phyloP scores from a whole-genome alignment of 2,113 vertebrate genomes.

The Felis chaus region DNA sequence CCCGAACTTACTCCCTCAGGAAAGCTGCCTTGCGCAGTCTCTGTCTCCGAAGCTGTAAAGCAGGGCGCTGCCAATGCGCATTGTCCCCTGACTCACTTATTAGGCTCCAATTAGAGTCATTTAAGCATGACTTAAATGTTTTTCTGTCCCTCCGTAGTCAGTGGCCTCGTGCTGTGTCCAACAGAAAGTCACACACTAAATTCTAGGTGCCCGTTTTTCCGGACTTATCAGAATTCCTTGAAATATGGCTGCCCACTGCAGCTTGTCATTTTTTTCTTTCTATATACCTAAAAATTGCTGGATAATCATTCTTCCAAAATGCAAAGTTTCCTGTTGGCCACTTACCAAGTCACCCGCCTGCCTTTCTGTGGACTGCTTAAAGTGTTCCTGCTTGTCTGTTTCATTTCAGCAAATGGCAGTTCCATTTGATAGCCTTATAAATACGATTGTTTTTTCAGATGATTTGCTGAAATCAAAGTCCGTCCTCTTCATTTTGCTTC shows the following conservation, averaged over 20 bases:
- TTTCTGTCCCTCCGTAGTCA: background rate
- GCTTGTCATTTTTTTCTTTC: background rate
- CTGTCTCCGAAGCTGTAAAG: background rate
- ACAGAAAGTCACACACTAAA: background rate
- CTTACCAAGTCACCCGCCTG: background rate
- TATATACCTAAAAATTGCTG: background rate
- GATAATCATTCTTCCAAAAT: background rate
- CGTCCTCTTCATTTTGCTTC: background rate
- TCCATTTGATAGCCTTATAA: background rate
- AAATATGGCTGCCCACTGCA: background rate
- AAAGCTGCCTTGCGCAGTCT: background rate
- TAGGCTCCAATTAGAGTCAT: background rate
- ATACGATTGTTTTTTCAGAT: background rate
- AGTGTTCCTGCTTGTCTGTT: background rate
- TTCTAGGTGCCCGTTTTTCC: background rate
- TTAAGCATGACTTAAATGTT: background rate
- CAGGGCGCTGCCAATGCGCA: background rate
- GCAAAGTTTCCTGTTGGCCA: background rate
- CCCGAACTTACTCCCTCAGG: constrained; percentile 12
- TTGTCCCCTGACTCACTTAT: background rate
- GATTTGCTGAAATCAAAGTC: background rate
- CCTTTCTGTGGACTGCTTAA: background rate
- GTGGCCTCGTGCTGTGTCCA: background rate
- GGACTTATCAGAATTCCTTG: background rate
- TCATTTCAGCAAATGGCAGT: background rate